phyloP scores from a whole-genome alignment of 2,888 invertebrate genomes.

The Cartodere bifasciata region DNA sequence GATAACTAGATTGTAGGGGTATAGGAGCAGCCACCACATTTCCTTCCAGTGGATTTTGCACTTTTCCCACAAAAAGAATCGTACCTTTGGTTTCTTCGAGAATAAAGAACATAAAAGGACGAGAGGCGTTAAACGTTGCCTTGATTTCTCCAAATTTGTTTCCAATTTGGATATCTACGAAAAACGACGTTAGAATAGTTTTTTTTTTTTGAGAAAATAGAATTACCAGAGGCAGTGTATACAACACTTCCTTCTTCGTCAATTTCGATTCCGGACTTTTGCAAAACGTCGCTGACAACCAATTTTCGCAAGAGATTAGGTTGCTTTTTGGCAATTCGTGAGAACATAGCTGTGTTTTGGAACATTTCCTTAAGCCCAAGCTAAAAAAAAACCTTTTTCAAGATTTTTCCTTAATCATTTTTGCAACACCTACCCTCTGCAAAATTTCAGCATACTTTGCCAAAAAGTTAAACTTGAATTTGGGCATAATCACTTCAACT shows the following conservation, averaged over 20 bases:
- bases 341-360: conserved; percentile 53
- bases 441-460: conserved; percentile 47
- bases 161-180: conserved; percentile 49
- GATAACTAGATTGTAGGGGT: conserved; percentile 15
- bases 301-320: conserved; percentile 28
- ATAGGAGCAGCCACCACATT: conserved; percentile 16
- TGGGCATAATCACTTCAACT: conserved; percentile 56
- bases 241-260: conserved; percentile 64
- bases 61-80: conserved; percentile 61
- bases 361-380: conserved; percentile 64
- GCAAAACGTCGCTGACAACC: conserved; percentile 55
- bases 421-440: conserved; percentile 40
- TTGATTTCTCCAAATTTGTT: conserved; percentile 58
- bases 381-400: conserved; percentile 31
- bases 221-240: conserved; percentile 54
- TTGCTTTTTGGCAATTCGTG: conserved; percentile 51
- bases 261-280: conserved; percentile 64
- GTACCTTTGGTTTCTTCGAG: conserved; percentile 63
- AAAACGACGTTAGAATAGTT: conserved; percentile 14
- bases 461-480: conserved; percentile 61
- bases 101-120: conserved; percentile 69
- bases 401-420: too few species aligned
- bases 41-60: conserved; percentile 50
- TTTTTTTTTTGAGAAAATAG: too few species aligned
- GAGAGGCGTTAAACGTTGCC: conserved; percentile 52